These are phyloP conservation scores for Plecotus auritus DNA, from an alignment of 2,113 vertebrate species.

Conservation along the genomic window DNA sequence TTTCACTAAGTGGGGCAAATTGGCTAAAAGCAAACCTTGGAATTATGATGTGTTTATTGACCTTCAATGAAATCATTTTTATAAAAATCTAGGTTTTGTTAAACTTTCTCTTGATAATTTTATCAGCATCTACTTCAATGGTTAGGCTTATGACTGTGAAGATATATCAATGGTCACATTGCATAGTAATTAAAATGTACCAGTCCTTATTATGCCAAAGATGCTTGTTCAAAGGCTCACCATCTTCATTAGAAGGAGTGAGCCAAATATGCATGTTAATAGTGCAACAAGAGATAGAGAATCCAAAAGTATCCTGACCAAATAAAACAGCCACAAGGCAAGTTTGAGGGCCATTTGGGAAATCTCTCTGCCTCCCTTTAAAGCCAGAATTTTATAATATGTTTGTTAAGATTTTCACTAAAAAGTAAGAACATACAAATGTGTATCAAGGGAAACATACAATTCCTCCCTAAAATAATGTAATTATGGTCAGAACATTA, in stretches of 20 bases:
- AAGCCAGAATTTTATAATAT: not conserved
- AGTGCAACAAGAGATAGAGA: not conserved
- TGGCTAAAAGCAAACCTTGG: conserved; percentile 45
- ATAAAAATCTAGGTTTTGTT: not conserved
- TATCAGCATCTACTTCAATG: not conserved
- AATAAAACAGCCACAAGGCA: not conserved
- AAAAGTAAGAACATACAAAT: not conserved
- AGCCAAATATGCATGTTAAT: not conserved
- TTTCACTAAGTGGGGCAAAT: conserved; percentile 46
- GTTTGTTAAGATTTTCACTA: conserved; percentile 38
- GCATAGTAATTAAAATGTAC: not conserved
- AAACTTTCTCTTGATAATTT: not conserved
- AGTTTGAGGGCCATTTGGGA: not conserved
- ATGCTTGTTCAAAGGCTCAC: not conserved
- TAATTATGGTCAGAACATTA: conserved; percentile 37
- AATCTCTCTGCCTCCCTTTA: not conserved
- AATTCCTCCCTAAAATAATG: conserved; percentile 30
- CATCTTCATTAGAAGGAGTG: not conserved
- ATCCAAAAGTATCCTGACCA: not conserved
- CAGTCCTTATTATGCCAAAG: not conserved
- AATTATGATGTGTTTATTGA: conserved; percentile 12
- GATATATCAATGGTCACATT: not conserved
- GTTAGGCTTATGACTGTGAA: not conserved
- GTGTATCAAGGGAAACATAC: not conserved
- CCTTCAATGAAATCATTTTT: not conserved